Percentiles rank a stretch among this genome's conserved stretches.
These are phyloP conservation scores for Cheilosia vernalis DNA, from an alignment of 2,888 invertebrate species.

Conservation along the genomic window DNA sequence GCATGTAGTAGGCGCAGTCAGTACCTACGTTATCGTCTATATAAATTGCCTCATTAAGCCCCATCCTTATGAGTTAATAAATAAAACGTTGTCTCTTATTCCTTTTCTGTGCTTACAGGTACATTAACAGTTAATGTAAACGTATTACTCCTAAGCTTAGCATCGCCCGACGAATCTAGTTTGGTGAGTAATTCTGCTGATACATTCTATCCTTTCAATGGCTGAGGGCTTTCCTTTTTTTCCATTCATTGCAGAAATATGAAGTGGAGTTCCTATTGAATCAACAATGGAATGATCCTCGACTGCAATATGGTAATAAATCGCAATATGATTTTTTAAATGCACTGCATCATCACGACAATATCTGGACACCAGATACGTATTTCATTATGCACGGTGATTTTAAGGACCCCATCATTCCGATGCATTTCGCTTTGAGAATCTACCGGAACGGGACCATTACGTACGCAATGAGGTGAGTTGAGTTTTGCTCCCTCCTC, in stretches of 20 bases:
- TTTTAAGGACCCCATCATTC: constrained; percentile 96
- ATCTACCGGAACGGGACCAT: constrained; percentile 97
- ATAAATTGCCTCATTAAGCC: constrained; percentile 67
- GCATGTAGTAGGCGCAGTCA: constrained; percentile 49
- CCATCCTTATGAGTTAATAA: constrained; percentile 59
- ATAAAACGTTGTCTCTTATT: constrained; percentile 45
- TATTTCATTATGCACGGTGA: constrained; percentile 98
- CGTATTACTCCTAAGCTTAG: constrained; percentile 95
- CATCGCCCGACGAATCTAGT: constrained; percentile 98
- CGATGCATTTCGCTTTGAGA: constrained; percentile 95
- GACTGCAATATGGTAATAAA: constrained; percentile 94
- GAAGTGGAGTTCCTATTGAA: constrained; percentile 97
- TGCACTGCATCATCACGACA: constrained; percentile 95
- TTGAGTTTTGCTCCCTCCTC: constrained; percentile 57
- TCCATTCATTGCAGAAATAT: constrained; percentile 89
- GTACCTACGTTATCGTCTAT: constrained; percentile 33
- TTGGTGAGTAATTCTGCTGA: constrained; percentile 88
- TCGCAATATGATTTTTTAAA: constrained; percentile 94
- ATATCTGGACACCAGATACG: constrained; percentile 97
- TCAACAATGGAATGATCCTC: constrained; percentile 96
- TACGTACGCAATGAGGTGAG: constrained; percentile 95
- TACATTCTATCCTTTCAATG: neutral
- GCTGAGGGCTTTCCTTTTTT: neutral
- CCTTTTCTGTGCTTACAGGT: constrained; percentile 86
- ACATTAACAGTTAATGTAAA: constrained; percentile 96